Percentiles rank a stretch among this genome's conserved stretches.
Evolutionary conservation across 2,113 vertebrate genomes (phyloP).

Genomic region (Jacana jacana): DNA sequence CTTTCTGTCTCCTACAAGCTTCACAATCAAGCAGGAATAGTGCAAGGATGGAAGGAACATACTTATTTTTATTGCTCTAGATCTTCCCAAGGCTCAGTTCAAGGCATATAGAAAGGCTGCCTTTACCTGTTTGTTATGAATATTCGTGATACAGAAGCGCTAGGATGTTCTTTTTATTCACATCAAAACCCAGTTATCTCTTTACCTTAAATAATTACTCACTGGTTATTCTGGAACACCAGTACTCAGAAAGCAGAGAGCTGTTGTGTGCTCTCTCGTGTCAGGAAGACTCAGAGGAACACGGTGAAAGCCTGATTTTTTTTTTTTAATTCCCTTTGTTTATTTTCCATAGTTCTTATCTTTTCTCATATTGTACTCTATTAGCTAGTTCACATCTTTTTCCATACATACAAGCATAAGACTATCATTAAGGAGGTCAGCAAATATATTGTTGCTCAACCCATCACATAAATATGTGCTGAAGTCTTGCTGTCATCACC

Average conservation of each 20-base stretch:
- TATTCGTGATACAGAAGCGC: background rate
- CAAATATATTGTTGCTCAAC: background rate
- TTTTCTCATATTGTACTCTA: background rate
- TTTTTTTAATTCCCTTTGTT: background rate
- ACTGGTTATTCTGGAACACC: background rate
- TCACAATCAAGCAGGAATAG: background rate
- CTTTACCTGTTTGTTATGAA: background rate
- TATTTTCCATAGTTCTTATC: background rate
- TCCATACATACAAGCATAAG: background rate
- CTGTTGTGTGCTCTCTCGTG: background rate
- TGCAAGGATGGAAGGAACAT: background rate
- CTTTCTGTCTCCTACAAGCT: background rate
- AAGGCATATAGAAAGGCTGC: background rate
- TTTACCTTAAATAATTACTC: background rate
- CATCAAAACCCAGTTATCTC: background rate
- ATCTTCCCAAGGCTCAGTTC: background rate
- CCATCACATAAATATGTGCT: background rate
- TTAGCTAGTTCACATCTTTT: background rate
- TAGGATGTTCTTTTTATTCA: background rate
- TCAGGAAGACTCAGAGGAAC: background rate
- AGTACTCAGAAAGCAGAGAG: background rate
- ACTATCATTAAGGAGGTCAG: background rate
- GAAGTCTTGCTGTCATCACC: background rate
- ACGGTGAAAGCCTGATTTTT: background rate
- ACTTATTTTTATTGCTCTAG: fast-evolving